A percentile compares a stretch with the other conserved stretches of the same genome.
Conservation (phyloP, 2,113 vertebrate species). For the Gallinago jamesoni region DNA sequence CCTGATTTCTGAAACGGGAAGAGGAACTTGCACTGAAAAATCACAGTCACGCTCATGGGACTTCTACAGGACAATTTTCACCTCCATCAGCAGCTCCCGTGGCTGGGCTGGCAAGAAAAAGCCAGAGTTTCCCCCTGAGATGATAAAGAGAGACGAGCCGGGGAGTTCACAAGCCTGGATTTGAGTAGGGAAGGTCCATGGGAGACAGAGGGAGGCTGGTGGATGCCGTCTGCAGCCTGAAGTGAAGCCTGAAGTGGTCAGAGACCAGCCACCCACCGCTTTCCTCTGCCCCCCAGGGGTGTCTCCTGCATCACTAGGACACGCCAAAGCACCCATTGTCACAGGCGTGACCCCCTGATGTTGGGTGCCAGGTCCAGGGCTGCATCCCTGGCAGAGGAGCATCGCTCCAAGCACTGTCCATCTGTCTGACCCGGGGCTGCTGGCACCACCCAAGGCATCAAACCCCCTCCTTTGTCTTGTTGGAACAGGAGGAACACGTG, state of each 20-base stretch:
- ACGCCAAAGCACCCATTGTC: not conserved
- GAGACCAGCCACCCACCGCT: not conserved
- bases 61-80: not conserved
- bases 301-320: accelerated
- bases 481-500: not conserved
- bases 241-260: not conserved
- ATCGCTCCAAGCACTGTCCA: not conserved
- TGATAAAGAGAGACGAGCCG: accelerated
- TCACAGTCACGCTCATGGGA: not conserved
- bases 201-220: not conserved
- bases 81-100: not conserved
- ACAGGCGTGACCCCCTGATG: accelerated
- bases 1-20: not conserved
- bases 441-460: not conserved
- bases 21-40: not conserved
- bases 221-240: not conserved
- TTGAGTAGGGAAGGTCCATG: not conserved
- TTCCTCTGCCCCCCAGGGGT: not conserved
- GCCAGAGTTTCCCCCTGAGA: not conserved
- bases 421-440: not conserved
- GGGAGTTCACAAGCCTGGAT: accelerated
- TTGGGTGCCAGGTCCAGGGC: not conserved
- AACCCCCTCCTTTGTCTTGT: accelerated
- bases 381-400: not conserved
- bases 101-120: not conserved